Evolutionary conservation across 2,113 vertebrate species (phyloP).

Genomic region (Triplophysa siluroides): DNA sequence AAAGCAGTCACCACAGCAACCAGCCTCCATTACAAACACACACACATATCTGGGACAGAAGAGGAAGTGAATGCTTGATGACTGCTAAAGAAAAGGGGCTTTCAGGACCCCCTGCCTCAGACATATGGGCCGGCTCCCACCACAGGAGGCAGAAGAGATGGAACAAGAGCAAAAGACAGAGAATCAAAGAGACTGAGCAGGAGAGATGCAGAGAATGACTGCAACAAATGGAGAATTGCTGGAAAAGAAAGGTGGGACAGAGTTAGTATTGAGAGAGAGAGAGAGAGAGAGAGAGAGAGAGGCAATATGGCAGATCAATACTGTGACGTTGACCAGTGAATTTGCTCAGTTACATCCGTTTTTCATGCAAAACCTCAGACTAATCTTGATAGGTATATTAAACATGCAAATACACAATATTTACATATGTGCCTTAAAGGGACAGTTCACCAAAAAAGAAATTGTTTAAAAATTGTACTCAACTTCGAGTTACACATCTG

Average conservation of each 20-base stretch:
- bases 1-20: conserved; percentile 66
- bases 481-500: too few species aligned
- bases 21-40: conserved; percentile 11
- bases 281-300: conserved; percentile 1
- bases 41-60: conserved; percentile 11
- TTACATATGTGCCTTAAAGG: background rate
- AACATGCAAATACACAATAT: conserved; percentile 6
- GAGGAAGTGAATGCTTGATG: conserved; percentile 47
- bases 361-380: background rate
- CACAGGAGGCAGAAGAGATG: conserved; percentile 7
- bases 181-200: conserved; percentile 50
- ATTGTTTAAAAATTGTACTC: too few species aligned
- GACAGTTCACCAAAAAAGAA: too few species aligned
- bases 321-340: background rate
- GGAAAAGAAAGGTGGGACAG: conserved; percentile 32
- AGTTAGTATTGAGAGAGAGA: background rate
- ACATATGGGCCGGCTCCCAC: conserved; percentile 47
- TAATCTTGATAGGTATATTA: background rate
- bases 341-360: background rate
- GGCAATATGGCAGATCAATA: background rate
- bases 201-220: conserved; percentile 49
- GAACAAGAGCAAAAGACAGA: conserved; percentile 9
- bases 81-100: conserved; percentile 47
- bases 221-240: conserved; percentile 46
- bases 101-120: conserved; percentile 35